Conservation (phyloP, 2,888 invertebrate genomes). For the Drosophila rellima region DNA sequence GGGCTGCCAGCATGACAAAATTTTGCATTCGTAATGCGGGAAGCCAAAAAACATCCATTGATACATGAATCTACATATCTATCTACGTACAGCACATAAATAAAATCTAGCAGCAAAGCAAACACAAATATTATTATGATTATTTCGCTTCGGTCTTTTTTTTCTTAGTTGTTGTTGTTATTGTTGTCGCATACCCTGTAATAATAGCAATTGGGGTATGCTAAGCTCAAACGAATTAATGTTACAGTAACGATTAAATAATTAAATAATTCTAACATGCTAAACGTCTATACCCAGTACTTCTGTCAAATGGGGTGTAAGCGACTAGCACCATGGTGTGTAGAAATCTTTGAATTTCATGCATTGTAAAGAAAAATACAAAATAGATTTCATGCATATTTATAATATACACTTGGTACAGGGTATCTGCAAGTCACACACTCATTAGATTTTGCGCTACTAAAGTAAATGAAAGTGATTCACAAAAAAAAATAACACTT, state of each 20-base stretch:
- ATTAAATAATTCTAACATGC: background rate
- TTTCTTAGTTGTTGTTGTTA: background rate
- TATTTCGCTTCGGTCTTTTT: constrained; percentile 15
- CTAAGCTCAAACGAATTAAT: background rate
- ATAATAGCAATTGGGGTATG: background rate
- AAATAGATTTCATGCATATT: too few species aligned
- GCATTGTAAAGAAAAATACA: too few species aligned
- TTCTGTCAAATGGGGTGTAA: background rate
- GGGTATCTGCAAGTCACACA: background rate
- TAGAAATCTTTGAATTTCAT: too few species aligned
- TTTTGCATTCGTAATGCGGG: constrained; percentile 78
- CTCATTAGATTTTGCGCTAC: too few species aligned
- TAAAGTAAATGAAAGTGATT: too few species aligned
- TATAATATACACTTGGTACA: too few species aligned
- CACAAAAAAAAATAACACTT: too few species aligned
- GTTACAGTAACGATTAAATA: background rate
- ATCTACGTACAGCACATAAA: constrained; percentile 65
- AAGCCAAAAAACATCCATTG: constrained; percentile 62
- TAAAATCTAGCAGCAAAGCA: constrained; percentile 64
- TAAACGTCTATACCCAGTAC: background rate
- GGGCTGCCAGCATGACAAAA: constrained; percentile 51
- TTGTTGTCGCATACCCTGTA: constrained; percentile 13
- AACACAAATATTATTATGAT: constrained; percentile 58
- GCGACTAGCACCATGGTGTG: too few species aligned
- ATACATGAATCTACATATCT: constrained; percentile 63